Conservation (phyloP, 2,797 vertebrate genomes). For the Sorex maritimensis region DNA sequence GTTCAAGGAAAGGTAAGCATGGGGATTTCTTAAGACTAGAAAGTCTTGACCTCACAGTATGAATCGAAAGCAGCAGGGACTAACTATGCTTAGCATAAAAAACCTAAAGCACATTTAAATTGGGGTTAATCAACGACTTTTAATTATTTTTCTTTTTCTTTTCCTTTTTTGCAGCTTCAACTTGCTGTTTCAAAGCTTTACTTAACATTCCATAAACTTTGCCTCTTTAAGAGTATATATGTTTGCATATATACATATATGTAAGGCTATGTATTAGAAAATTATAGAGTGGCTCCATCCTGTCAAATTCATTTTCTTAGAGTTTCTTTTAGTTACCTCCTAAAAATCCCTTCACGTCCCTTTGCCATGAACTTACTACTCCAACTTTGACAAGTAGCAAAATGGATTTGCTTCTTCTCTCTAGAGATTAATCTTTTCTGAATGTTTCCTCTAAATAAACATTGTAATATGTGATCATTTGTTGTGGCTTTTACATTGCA, state of each 20-base stretch:
- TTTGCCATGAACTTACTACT: background rate
- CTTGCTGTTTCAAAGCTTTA: constrained; percentile 41
- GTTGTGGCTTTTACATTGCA: background rate
- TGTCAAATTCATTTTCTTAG: background rate
- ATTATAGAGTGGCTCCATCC: background rate
- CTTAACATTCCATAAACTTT: constrained; percentile 19
- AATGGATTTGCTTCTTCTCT: background rate
- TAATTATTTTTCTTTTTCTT: background rate
- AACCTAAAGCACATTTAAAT: background rate
- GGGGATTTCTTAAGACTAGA: background rate
- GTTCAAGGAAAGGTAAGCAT: background rate
- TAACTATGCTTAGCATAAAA: background rate
- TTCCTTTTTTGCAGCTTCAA: background rate
- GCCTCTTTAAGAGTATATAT: background rate
- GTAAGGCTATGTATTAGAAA: constrained; percentile 28
- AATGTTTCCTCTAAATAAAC: background rate
- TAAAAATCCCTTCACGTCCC: background rate
- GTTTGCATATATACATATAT: too few species aligned
- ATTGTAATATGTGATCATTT: background rate
- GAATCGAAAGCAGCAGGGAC: background rate
- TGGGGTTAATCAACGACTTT: background rate
- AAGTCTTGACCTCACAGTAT: background rate
- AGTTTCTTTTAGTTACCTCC: background rate
- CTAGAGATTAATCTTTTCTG: background rate
- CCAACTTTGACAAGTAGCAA: background rate